Evolutionary conservation across 1,140 invertebrate species (phyloP).

Genomic region (Oncopeltus fasciatus): DNA sequence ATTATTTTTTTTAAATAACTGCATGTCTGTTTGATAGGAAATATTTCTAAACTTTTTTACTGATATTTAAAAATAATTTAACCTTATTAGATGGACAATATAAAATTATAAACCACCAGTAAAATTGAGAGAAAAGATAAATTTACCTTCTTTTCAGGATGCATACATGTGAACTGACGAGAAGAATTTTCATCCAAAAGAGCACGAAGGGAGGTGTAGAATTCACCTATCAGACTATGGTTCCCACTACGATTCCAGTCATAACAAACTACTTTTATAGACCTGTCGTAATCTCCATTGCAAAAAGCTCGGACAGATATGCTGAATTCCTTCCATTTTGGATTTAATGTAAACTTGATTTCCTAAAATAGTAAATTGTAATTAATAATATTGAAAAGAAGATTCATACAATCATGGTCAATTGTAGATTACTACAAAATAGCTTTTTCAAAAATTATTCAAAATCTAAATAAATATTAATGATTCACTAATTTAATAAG

Average conservation of each 20-base stretch:
- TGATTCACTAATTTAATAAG: too few species aligned
- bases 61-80: too few species aligned
- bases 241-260: constrained; percentile 30
- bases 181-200: constrained; percentile 11
- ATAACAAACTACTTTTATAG: constrained; percentile 29
- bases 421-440: neutral
- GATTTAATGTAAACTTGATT: constrained; percentile 38
- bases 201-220: constrained; percentile 23
- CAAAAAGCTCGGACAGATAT: constrained; percentile 39
- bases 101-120: neutral
- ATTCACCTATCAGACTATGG: constrained; percentile 35
- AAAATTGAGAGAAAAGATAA: neutral
- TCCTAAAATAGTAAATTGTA: constrained; percentile 26
- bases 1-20: too few species aligned
- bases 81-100: too few species aligned
- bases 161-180: constrained; percentile 23
- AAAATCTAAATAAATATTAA: neutral
- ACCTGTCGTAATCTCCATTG: constrained; percentile 43
- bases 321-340: constrained; percentile 40
- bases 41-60: too few species aligned
- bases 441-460: neutral
- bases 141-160: constrained; percentile 27
- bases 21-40: too few species aligned
- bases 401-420: neutral
- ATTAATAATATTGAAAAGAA: neutral